A percentile compares a stretch with the other conserved stretches of the same genome.
phyloP scores from a whole-genome alignment of 2,888 invertebrate species.

The Eristalis tenax region DNA sequence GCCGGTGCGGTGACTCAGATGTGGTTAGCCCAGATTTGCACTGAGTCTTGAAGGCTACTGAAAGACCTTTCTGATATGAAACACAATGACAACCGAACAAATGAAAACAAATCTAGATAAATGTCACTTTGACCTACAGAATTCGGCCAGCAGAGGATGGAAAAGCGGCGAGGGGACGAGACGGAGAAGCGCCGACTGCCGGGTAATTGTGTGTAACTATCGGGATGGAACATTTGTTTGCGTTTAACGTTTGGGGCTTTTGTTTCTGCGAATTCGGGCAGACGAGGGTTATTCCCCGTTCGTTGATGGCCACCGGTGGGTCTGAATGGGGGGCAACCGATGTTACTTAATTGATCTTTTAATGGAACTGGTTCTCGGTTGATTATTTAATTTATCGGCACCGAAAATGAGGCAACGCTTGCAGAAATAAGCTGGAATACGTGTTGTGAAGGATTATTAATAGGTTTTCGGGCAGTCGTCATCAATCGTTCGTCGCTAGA shows the following conservation, averaged over 20 bases:
- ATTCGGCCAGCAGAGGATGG: constrained; percentile 13
- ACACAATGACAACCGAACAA: background rate
- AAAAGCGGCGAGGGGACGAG: background rate
- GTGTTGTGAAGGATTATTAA: background rate
- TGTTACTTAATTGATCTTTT: background rate
- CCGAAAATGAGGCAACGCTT: background rate
- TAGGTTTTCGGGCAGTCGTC: background rate
- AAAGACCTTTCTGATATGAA: constrained; percentile 33
- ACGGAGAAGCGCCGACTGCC: background rate
- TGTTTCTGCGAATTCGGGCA: constrained; percentile 5
- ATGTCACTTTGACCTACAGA: constrained; percentile 47
- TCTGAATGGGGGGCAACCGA: background rate
- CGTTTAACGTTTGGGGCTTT: constrained; percentile 6
- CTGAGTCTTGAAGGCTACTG: constrained; percentile 35
- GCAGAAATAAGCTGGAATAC: background rate
- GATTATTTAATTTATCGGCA: constrained; percentile 6
- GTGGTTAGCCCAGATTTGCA: constrained; percentile 21
- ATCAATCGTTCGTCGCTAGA: no score
- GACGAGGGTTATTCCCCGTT: constrained; percentile 33
- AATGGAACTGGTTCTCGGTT: constrained; percentile 2
- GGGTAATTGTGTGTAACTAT: constrained; percentile 58
- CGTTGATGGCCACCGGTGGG: background rate
- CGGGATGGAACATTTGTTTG: constrained; percentile 16
- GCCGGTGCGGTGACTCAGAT: background rate
- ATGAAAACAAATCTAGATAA: constrained; percentile 16